These are phyloP conservation scores for Eumacrocentrus americanus DNA, from an alignment of 2,888 invertebrate genomes.

Conservation along the genomic window DNA sequence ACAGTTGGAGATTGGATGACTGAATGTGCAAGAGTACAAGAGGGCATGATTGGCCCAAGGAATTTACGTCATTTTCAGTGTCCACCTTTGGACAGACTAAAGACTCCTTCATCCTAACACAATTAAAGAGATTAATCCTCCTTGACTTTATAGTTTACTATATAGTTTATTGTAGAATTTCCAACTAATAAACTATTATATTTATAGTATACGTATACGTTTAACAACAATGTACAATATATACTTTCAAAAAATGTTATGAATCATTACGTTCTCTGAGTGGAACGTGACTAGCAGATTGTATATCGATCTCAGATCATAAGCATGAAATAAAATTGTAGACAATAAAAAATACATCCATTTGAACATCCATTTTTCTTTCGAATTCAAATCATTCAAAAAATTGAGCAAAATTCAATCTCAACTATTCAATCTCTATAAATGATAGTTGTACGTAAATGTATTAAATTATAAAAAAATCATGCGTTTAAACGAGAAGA, in stretches of 20 bases:
- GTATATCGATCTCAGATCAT: not conserved
- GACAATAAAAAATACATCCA: not conserved
- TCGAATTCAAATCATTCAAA: not conserved
- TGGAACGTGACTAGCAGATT: not conserved
- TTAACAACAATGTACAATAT: constrained; percentile 34
- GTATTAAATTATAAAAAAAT: too few relatives aligned
- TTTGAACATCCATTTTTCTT: not conserved
- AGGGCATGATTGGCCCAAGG: constrained; percentile 73
- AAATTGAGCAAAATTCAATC: not conserved
- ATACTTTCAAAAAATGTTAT: constrained; percentile 2
- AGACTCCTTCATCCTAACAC: constrained; percentile 31
- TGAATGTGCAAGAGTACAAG: constrained; percentile 66
- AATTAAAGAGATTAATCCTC: not conserved
- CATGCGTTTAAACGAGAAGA: constrained; percentile 39
- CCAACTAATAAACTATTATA: not conserved
- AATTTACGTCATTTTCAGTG: constrained; percentile 74
- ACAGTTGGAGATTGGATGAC: constrained; percentile 55
- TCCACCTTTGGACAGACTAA: constrained; percentile 67
- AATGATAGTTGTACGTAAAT: too few relatives aligned
- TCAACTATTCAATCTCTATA: not conserved
- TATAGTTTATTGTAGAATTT: constrained; percentile 35
- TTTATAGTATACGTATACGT: constrained; percentile 15
- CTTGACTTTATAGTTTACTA: constrained; percentile 3
- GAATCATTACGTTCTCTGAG: not conserved
- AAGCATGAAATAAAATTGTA: constrained; percentile 14